Evolutionary conservation across 2,113 vertebrate genomes (phyloP), one percentile per base, ranked within the genome.

Genomic region (Corythoichthys haematopterus): DNA sequence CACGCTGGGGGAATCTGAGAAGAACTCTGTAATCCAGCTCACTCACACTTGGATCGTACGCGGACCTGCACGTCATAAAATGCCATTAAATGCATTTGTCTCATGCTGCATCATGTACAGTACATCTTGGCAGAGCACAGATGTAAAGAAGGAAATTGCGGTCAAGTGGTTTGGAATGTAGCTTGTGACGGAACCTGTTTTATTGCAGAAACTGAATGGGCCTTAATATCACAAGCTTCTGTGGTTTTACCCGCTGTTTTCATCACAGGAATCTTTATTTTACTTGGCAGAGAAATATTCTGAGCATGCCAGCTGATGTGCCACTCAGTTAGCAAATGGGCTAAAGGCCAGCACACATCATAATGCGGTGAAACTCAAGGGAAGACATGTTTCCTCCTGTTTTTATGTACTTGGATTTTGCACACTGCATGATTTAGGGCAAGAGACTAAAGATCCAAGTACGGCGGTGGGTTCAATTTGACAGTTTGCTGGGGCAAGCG

Each of bases 1-100:
- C 92, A 47, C 92, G 82, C 80, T 93, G 93, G 7, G 92, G 92
- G 59, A 94, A 94, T 4, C 92, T 88, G 47, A 93, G 88, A 53
- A 94, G 84, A 52, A 93, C 88, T 61, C 93, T 87, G 78, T 88
- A 89, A 66, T 92, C 88, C 6, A 93, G 78, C 40, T 90, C 90
- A 5, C 81, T 87, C 71, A 90, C 84, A 13, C 87, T 79, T 0
- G 84, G 84, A 8, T 79, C 79, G 77, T 91, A 88, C 0, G 93
- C 92, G 52, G 92, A 92, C 74, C 93, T 93, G 66, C 51, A 53
- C 43, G 58, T 66, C 46, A 56, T 14, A 35, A 78, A 70, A 66
- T 35, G 61, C 2, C 45, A 66, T 57, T 14, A 33, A 6, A 36
- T 5, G 52, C 57, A 38, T 68, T 50, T 0, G 13, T 50, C 13